Evolutionary conservation across 2,113 vertebrate genomes (phyloP).

Genomic region (Paraplagusia blochii): DNA sequence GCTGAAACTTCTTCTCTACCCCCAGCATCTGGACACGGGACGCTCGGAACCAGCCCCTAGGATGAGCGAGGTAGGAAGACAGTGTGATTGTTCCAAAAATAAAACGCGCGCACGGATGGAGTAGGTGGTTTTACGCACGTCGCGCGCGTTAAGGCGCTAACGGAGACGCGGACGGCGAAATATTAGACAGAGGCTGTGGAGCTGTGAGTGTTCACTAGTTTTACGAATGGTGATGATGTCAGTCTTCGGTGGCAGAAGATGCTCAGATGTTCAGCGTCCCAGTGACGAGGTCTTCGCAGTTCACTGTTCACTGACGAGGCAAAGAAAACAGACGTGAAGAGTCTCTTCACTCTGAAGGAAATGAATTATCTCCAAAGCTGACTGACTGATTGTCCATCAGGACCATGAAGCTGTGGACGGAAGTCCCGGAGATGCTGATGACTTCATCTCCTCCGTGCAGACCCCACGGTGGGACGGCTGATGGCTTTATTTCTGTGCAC

Average conservation of each 20-base stretch:
- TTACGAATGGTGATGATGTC: neutral
- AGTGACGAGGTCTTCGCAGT: too few species aligned
- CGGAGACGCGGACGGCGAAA: neutral
- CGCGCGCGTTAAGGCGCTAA: neutral
- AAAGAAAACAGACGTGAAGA: conserved; percentile 2
- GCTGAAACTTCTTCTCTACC: conserved; percentile 52
- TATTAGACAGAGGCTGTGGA: neutral
- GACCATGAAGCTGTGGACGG: too few species aligned
- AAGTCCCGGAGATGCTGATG: too few species aligned
- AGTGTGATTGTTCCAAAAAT: conserved; percentile 18
- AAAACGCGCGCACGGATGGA: neutral
- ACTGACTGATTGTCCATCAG: too few species aligned
- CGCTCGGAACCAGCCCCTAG: conserved; percentile 42
- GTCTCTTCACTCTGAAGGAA: too few species aligned
- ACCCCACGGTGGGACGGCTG: too few species aligned
- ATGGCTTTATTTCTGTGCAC: too few species aligned
- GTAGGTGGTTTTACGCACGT: conserved; percentile 35
- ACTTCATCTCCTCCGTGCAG: too few species aligned
- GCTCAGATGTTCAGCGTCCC: neutral
- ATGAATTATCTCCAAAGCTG: too few species aligned
- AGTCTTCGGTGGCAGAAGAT: conserved; percentile 23
- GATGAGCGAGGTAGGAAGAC: conserved; percentile 81
- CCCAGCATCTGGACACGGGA: conserved; percentile 45
- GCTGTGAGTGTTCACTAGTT: neutral
- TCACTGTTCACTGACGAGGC: neutral